Evolutionary conservation across 2,797 vertebrate species (phyloP).

Genomic region (Epinephelus awoara): DNA sequence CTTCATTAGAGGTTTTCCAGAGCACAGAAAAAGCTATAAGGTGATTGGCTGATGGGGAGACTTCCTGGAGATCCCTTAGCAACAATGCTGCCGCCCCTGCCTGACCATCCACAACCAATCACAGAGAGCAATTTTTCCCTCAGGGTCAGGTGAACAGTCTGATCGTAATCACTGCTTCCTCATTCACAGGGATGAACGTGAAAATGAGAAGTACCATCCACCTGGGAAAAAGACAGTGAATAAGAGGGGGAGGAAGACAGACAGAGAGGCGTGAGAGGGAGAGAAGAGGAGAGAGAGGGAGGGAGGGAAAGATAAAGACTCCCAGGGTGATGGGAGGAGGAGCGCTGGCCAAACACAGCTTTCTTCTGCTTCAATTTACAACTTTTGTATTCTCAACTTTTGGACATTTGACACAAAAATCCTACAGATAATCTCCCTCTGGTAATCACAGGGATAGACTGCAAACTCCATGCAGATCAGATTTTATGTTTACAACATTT

Average conservation of each 20-base stretch:
- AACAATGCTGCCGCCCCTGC: conserved; percentile 47
- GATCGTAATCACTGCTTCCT: conserved; percentile 45
- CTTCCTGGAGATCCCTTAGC: conserved; percentile 59
- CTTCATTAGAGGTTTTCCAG: conserved; percentile 28
- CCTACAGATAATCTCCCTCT: neutral
- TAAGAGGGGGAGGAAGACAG: conserved; percentile 7
- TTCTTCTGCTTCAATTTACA: neutral
- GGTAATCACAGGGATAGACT: neutral
- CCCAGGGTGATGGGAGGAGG: conserved; percentile 23
- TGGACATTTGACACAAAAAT: conserved; percentile 15
- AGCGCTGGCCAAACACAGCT: neutral
- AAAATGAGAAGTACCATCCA: conserved; percentile 48
- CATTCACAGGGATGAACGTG: conserved; percentile 31
- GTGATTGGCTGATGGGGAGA: conserved; percentile 53
- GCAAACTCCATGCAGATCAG: neutral
- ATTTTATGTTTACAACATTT: neutral
- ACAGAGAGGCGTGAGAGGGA: conserved; percentile 8
- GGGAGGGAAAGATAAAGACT: conserved; percentile 27
- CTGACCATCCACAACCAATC: conserved; percentile 58
- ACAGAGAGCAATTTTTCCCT: conserved; percentile 24
- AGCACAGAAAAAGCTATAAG: conserved; percentile 5
- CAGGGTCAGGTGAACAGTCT: conserved; percentile 34
- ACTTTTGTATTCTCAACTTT: conserved; percentile 7
- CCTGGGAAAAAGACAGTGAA: conserved; percentile 34
- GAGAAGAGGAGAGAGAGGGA: conserved; percentile 9